These are phyloP conservation scores for Polydrusus tereticollis DNA, from an alignment of 2,888 invertebrate species.

Conservation along the genomic window DNA sequence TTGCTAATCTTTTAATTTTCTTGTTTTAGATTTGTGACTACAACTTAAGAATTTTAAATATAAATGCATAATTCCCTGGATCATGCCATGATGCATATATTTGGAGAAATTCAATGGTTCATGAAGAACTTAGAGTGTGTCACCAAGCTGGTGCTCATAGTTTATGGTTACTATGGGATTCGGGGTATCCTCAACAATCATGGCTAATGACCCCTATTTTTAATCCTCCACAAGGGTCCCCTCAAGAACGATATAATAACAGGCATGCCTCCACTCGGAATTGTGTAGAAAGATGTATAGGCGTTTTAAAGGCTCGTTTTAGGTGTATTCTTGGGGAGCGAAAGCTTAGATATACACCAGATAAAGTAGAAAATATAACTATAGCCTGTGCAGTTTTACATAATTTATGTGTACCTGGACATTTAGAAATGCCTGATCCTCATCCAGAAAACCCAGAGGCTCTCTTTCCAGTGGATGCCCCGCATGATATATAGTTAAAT, in stretches of 20 bases:
- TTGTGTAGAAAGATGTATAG: background rate
- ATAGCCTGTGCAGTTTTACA: background rate
- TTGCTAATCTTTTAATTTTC: background rate
- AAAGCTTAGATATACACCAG: background rate
- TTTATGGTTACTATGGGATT: background rate
- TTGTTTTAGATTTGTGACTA: background rate
- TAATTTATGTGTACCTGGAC: background rate
- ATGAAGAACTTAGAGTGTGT: background rate
- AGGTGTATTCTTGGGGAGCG: background rate
- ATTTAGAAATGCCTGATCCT: background rate
- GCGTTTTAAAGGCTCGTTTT: background rate
- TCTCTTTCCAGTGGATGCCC: no score
- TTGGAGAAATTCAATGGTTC: background rate
- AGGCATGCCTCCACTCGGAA: background rate
- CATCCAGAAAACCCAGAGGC: no score
- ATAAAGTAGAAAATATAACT: background rate
- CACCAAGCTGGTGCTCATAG: background rate
- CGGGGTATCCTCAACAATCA: background rate
- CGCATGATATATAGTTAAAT: no score
- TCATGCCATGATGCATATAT: background rate
- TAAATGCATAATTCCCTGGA: background rate
- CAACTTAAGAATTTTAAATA: background rate
- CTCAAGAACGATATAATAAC: background rate
- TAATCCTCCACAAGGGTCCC: background rate
- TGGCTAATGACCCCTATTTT: background rate